These are phyloP conservation scores for Phasianus colchicus DNA, from an alignment of 2,113 vertebrate genomes.

Conservation along the genomic window DNA sequence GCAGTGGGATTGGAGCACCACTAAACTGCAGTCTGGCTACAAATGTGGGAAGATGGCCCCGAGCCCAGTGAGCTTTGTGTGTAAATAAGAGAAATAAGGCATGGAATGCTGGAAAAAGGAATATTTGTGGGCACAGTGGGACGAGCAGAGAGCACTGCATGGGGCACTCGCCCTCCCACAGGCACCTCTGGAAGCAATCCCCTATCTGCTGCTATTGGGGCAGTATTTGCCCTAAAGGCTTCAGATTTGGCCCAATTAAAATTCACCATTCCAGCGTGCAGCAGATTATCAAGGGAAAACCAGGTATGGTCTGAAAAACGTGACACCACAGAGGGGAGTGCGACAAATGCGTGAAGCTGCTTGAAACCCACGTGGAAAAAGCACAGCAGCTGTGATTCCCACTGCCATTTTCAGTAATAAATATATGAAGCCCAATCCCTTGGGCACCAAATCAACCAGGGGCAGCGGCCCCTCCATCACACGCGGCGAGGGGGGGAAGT, in stretches of 20 bases:
- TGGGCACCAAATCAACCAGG: not conserved
- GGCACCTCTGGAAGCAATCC: not conserved
- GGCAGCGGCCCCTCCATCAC: not conserved
- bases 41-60: not conserved
- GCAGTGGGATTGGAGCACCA: not conserved
- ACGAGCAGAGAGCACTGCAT: not conserved
- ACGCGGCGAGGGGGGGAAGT: not conserved
- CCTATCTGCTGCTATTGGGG: not conserved
- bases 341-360: rapidly evolving
- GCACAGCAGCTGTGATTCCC: not conserved
- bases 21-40: not conserved
- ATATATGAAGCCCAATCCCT: not conserved
- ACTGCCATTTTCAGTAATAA: not conserved
- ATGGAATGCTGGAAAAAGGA: not conserved
- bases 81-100: not conserved
- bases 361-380: rapidly evolving
- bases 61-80: not conserved
- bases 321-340: rapidly evolving
- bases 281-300: not conserved
- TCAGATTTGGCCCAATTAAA: not conserved
- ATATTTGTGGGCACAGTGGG: not conserved
- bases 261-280: not conserved
- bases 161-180: not conserved
- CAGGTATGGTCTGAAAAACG: not conserved
- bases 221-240: not conserved